Conservation (phyloP, 2,113 vertebrate genomes). For the Panthera tigris region DNA sequence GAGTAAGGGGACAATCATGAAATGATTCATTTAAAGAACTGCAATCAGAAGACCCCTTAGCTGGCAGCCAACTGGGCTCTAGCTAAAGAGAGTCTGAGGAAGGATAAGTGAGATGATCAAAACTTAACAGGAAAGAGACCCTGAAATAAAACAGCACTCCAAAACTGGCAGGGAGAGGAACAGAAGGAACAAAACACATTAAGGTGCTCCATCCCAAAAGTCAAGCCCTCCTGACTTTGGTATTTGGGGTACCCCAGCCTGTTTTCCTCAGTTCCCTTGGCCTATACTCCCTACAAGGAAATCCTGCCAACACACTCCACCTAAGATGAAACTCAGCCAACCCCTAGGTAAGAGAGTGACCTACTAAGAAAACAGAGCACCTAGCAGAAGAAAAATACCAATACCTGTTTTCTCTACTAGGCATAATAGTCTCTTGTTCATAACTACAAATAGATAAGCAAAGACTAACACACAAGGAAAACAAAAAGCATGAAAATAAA, state of each 20-base stretch:
- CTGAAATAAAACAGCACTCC: background rate
- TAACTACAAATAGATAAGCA: background rate
- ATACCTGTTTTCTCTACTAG: background rate
- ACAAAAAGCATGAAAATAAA: background rate
- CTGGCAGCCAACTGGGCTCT: background rate
- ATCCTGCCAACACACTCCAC: background rate
- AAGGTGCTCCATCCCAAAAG: background rate
- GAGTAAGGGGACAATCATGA: background rate
- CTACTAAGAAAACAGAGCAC: background rate
- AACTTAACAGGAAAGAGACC: background rate
- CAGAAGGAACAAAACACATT: background rate
- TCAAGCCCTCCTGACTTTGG: background rate
- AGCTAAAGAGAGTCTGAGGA: background rate
- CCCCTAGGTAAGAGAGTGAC: background rate
- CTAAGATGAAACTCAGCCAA: background rate
- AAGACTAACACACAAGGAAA: background rate
- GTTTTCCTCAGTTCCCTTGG: background rate
- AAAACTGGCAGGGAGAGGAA: background rate
- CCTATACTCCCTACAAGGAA: background rate
- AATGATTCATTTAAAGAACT: background rate
- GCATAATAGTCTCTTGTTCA: background rate
- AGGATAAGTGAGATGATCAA: background rate
- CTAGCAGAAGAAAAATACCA: background rate
- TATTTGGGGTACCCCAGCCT: background rate
- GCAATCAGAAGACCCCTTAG: background rate